phyloP scores from a whole-genome alignment of 2,888 invertebrate species.

The Drosophila paramelanica region DNA sequence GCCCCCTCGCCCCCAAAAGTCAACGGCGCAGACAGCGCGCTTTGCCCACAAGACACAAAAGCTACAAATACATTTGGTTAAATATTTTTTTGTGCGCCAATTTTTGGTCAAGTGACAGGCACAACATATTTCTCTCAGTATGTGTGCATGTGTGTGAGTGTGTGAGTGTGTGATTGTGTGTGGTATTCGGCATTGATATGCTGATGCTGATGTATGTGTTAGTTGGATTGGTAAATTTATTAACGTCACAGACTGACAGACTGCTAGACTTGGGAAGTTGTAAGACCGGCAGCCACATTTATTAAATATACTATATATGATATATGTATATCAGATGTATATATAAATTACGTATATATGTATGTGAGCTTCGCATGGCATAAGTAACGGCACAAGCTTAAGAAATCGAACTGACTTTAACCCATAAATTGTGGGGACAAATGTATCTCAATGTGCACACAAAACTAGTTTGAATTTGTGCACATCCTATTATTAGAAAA shows the following conservation, averaged over 20 bases:
- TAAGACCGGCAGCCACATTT: conserved; percentile 48
- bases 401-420: conserved; percentile 7
- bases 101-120: conserved; percentile 62
- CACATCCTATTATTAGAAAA: background rate
- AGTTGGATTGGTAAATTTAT: conserved; percentile 60
- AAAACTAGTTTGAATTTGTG: background rate
- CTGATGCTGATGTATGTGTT: conserved; percentile 64
- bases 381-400: conserved; percentile 11
- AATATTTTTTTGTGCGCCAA: conserved; percentile 30
- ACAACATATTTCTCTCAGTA: conserved; percentile 15
- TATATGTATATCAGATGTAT: conserved; percentile 48
- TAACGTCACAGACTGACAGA: conserved; percentile 60
- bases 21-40: conserved; percentile 53
- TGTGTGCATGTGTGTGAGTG: background rate
- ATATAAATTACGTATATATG: conserved; percentile 53
- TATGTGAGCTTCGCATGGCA: conserved; percentile 1
- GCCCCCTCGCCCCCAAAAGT: conserved; percentile 44
- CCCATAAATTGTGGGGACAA: conserved; percentile 21
- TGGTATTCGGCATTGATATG: conserved; percentile 52
- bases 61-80: conserved; percentile 45
- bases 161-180: conserved; percentile 12
- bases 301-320: conserved; percentile 70
- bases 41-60: conserved; percentile 42
- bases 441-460: conserved; percentile 3
- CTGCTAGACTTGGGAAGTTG: conserved; percentile 48